Evolutionary conservation across 2,888 invertebrate species (phyloP), one percentile per base, ranked within the genome.

Genomic region (Chloroclystis v-ata): DNA sequence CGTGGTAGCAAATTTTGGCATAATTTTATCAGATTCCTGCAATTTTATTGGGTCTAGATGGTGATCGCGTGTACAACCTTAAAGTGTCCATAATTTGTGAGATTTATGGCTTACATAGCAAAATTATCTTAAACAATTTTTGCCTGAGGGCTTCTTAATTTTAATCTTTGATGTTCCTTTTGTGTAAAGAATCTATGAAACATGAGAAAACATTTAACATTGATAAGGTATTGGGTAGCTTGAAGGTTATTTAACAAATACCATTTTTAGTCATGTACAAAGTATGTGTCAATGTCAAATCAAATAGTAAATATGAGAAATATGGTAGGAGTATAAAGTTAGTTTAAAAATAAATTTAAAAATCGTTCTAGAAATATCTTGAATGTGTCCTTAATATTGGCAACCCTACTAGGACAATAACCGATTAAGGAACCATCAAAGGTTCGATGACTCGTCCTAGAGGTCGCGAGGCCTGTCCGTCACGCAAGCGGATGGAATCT

Each of bases 401-500:
- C 49, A 49, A 61, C 54, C 64, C 59, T 55, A 52, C 55, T 57
- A 65, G 83, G 75, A 75, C 83, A 70, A 80, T 84, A 77, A 82
- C 83, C 82, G 81, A 75, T 75, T 84, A 83, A 79, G 82, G 78
- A 79, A 83, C 82, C 74, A 80, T 78, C 39, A 43, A 65, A 60
- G 64, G 86, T 82, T 86, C 85, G 77, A 75, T 81, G 86, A 85
- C 85, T 80, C 65, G 45, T 56, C 46, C 75, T 35, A 81, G 82
- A 82, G 84, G 83, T 82, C 82, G 63, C 37, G 35, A 38, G 14
- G 14, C 28, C 20, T 29, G 30, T 49, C 60, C 73, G 71, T 70
- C 56, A 72, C 56, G 67, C 65, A 61, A 60, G 43, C 52, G 78
- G 78, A 78, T 69, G 72, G 54, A 49, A 40, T 65, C 59, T 33